Conservation (phyloP, 2,888 invertebrate species). For the Unio pictorum region DNA sequence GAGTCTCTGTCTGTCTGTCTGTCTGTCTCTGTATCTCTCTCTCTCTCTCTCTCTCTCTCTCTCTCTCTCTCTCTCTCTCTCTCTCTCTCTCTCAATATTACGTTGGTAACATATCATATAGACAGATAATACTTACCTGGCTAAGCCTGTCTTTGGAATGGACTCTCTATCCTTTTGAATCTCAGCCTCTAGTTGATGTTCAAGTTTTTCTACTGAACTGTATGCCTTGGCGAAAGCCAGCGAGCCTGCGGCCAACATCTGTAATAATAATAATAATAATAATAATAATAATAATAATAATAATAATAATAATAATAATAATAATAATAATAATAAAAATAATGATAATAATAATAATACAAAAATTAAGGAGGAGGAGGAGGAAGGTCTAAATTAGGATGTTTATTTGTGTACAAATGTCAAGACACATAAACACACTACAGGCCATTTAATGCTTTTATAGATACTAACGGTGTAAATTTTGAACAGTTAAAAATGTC, state of each 20-base stretch:
- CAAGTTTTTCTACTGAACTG: conserved; percentile 43
- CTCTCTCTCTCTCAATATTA: neutral
- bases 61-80: conserved; percentile 19
- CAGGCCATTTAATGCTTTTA: too few relatives aligned
- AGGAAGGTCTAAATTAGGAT: too few relatives aligned
- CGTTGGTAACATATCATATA: too few relatives aligned
- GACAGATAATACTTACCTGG: conserved; percentile 17
- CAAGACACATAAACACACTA: too few relatives aligned
- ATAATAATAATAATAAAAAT: conserved; percentile 4
- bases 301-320: conserved; percentile 10
- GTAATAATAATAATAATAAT: conserved; percentile 11
- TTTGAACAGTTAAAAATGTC: too few relatives aligned
- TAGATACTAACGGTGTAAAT: too few relatives aligned
- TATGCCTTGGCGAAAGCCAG: conserved; percentile 50
- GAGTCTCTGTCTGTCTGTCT: neutral
- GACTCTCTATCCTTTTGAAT: conserved; percentile 42
- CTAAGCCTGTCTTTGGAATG: conserved; percentile 35
- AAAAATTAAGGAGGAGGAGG: neutral
- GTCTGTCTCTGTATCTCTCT: neutral
- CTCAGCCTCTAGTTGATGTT: conserved; percentile 44
- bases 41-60: conserved; percentile 12
- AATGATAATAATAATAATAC: conserved; percentile 10
- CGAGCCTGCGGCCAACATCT: conserved; percentile 48
- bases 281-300: conserved; percentile 8
- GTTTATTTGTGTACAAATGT: too few relatives aligned